Percentiles rank a stretch among this genome's conserved stretches.
Conservation (phyloP, 1,140 invertebrate species). For the Lamellibrachia luymesi region DNA sequence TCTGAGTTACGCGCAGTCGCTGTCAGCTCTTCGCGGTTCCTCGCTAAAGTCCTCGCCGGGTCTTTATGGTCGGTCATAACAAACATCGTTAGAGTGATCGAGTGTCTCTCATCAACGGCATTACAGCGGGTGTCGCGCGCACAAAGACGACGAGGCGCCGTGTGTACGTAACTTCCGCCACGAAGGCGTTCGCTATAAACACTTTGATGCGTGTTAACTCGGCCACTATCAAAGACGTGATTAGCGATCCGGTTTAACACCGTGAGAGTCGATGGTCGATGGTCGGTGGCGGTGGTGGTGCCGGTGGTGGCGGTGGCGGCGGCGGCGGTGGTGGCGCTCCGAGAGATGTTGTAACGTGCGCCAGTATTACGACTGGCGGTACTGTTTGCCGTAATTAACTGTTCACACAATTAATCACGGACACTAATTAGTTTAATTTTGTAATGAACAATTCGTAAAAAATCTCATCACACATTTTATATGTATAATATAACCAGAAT, state of each 20-base stretch:
- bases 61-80: not conserved
- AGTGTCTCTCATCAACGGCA: not conserved
- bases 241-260: not conserved
- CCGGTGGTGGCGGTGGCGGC: not conserved
- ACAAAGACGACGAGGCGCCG: not conserved
- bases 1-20: not conserved
- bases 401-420: no score
- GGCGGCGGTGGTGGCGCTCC: not conserved
- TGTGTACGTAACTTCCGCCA: not conserved
- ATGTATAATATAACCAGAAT: no score
- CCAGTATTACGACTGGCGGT: no score
- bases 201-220: slow-evolving; percentile 1
- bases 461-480: no score
- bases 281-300: not conserved
- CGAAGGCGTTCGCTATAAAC: not conserved
- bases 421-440: no score
- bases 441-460: no score
- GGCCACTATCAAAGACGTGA: not conserved
- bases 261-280: not conserved
- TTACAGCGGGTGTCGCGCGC: not conserved
- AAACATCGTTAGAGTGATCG: not conserved
- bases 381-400: not conserved
- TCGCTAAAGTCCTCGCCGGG: no score
- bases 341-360: not conserved
- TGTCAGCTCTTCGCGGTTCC: not conserved